Conservation (phyloP, 2,888 invertebrate species). For the Andrena marginata region DNA sequence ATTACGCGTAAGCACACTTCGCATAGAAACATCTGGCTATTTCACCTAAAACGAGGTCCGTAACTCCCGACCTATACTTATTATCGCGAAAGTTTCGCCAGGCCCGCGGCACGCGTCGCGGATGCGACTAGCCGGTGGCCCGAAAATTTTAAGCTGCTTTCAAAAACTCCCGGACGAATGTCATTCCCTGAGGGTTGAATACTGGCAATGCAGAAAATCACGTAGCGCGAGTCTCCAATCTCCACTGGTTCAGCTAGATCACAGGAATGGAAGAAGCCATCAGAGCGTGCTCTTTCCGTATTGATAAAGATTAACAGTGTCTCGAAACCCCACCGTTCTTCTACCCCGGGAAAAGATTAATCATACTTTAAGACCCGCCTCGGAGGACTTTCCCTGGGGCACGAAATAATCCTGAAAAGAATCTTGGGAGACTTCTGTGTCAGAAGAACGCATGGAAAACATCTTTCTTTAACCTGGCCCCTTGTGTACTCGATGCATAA, state of each 20-base stretch:
- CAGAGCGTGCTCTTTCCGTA: conserved; percentile 19
- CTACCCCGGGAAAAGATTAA: conserved; percentile 45
- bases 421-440: conserved; percentile 35
- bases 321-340: conserved; percentile 8
- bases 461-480: conserved; percentile 1
- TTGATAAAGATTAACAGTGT: conserved; percentile 58
- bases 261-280: conserved; percentile 7
- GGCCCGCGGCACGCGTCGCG: no score
- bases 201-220: neutral
- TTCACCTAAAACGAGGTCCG: no score
- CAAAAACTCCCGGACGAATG: neutral
- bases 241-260: conserved; percentile 7
- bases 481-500: conserved; percentile 39
- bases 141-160: neutral
- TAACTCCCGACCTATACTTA: no score
- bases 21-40: no score
- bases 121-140: neutral
- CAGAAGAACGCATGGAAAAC: conserved; percentile 23
- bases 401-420: conserved; percentile 51
- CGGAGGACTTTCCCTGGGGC: conserved; percentile 25
- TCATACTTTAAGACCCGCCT: conserved; percentile 42
- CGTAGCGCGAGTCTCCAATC: neutral
- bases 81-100: no score
- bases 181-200: neutral
- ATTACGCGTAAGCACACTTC: no score